phyloP scores from a whole-genome alignment of 2,797 vertebrate genomes.

The Melopsittacus undulatus region DNA sequence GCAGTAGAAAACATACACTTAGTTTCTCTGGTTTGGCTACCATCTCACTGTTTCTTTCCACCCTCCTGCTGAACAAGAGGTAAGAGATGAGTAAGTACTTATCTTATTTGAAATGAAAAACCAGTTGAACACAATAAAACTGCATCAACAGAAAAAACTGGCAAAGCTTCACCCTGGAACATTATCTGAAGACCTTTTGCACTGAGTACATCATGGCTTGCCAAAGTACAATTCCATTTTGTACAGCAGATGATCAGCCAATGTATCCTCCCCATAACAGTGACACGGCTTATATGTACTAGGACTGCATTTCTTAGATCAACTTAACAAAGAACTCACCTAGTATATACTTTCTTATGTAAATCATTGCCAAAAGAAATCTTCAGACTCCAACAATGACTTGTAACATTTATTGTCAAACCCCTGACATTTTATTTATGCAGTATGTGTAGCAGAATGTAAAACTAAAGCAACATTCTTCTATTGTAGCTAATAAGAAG shows the following conservation, averaged over 20 bases:
- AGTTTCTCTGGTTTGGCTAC: neutral
- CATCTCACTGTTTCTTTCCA: neutral
- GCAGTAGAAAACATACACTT: neutral
- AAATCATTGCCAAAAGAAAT: neutral
- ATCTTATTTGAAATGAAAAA: neutral
- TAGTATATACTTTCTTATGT: neutral
- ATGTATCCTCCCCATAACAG: neutral
- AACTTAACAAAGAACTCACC: neutral
- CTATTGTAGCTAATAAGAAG: neutral
- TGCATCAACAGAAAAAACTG: neutral
- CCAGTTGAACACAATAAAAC: neutral
- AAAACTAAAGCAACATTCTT: constrained; percentile 6
- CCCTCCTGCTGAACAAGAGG: neutral
- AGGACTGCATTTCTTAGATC: neutral
- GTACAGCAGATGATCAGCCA: neutral
- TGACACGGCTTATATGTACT: neutral
- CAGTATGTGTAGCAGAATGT: neutral
- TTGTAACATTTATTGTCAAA: neutral
- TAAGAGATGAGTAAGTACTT: neutral
- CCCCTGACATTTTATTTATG: neutral
- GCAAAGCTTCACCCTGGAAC: neutral
- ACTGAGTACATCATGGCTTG: neutral
- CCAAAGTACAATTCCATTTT: neutral
- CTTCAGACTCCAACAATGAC: neutral
- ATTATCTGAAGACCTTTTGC: neutral